These are phyloP conservation scores for Aphelinus atriplicis DNA, from an alignment of 1,140 invertebrate species.

Conservation along the genomic window DNA sequence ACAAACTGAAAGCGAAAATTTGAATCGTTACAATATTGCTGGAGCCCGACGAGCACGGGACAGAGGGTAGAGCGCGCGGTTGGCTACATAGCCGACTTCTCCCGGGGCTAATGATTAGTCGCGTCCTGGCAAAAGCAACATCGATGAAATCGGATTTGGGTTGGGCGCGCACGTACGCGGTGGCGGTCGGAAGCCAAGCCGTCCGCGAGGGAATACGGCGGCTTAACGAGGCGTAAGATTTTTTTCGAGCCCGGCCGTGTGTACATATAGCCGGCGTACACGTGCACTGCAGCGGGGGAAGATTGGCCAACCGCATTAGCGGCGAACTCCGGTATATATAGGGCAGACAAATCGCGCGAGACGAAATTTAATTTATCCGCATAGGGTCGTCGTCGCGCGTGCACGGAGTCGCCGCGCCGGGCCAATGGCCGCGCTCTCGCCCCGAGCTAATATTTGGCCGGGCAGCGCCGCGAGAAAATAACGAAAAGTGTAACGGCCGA, in stretches of 20 bases:
- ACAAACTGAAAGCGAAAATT: too few relatives aligned
- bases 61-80: too few relatives aligned
- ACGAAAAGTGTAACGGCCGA: too few relatives aligned
- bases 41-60: too few relatives aligned
- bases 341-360: constrained; percentile 5
- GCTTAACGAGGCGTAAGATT: constrained; percentile 26
- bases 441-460: constrained; percentile 49
- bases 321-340: too few relatives aligned
- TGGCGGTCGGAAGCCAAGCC: too few relatives aligned
- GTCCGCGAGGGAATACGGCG: too few relatives aligned
- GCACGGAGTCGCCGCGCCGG: not conserved
- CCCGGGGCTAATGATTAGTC: constrained; percentile 3
- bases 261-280: too few relatives aligned
- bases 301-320: constrained; percentile 1
- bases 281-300: not conserved
- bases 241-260: not conserved
- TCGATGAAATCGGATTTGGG: constrained; percentile 12
- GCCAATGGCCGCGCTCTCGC: constrained; percentile 35
- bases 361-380: constrained; percentile 23
- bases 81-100: too few relatives aligned
- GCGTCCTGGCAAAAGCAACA: constrained; percentile 4
- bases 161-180: too few relatives aligned
- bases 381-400: not conserved
- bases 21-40: too few relatives aligned
- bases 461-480: not conserved